Conservation (phyloP, 2,888 invertebrate species). For the Oasisia sp. region DNA sequence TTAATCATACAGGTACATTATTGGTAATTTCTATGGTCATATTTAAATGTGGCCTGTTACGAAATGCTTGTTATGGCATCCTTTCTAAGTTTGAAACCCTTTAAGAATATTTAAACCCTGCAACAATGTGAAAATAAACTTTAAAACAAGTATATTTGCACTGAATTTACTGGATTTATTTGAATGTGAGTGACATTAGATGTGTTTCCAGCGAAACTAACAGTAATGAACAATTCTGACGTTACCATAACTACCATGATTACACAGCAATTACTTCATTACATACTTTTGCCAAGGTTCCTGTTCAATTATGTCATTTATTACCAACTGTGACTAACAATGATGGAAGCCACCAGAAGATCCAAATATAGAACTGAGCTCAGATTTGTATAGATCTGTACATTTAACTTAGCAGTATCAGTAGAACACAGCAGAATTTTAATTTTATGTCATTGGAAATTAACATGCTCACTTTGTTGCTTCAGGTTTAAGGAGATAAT, state of each 20-base stretch:
- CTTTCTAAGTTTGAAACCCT: background rate
- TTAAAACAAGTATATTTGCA: background rate
- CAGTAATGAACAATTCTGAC: background rate
- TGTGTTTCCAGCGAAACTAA: background rate
- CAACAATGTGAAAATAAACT: no score
- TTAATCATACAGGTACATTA: background rate
- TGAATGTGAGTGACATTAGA: background rate
- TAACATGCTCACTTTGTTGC: background rate
- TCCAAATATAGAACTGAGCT: background rate
- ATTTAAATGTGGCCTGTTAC: background rate
- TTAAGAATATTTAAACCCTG: no score
- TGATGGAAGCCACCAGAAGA: background rate
- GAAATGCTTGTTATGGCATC: background rate
- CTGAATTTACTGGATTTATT: background rate
- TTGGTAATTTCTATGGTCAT: background rate
- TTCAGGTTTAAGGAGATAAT: conserved; percentile 21
- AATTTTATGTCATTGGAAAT: background rate
- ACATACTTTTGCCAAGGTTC: background rate
- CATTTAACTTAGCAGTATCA: background rate
- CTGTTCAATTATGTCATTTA: background rate
- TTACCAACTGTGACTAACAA: background rate
- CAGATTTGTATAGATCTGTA: background rate
- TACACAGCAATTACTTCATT: background rate
- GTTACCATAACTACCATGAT: background rate
- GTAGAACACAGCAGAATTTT: background rate